phyloP scores from a whole-genome alignment of 2,113 vertebrate genomes.

The Shinisaurus crocodilurus region DNA sequence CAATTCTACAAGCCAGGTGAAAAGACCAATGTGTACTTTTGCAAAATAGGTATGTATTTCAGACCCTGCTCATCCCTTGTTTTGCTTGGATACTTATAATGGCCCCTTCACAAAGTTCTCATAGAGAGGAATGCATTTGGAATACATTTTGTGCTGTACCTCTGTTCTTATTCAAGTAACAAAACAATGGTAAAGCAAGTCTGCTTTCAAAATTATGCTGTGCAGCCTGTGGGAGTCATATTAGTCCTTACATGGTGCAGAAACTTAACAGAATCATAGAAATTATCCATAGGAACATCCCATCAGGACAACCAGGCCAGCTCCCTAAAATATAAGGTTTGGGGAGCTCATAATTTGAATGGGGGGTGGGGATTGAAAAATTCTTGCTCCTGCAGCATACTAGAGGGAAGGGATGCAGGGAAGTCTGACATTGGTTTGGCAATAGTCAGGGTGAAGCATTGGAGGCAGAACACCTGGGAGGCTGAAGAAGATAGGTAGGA shows the following conservation, averaged over 20 bases:
- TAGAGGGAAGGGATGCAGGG: not conserved
- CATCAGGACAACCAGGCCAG: not conserved
- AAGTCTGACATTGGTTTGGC: slow-evolving; percentile 29
- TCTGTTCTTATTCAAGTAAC: slow-evolving; percentile 21
- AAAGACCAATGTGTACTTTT: not conserved
- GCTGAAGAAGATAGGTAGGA: slow-evolving; percentile 3
- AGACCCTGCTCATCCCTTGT: slow-evolving; percentile 67
- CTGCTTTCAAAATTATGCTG: not conserved
- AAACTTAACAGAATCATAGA: not conserved
- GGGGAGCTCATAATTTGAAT: not conserved
- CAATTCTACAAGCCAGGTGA: not conserved
- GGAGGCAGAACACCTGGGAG: not conserved
- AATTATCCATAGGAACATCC: not conserved
- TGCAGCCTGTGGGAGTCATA: not conserved
- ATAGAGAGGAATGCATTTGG: slow-evolving; percentile 20
- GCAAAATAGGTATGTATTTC: slow-evolving; percentile 67
- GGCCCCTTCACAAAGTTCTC: not conserved
- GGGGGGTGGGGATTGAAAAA: not conserved
- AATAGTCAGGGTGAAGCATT: slow-evolving; percentile 22
- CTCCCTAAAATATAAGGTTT: not conserved
- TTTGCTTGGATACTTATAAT: not conserved
- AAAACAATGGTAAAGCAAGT: slow-evolving; percentile 37
- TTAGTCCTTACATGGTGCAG: not conserved
- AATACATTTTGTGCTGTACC: slow-evolving; percentile 70
- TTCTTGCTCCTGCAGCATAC: slow-evolving; percentile 51